Percentiles rank a stretch among this genome's conserved stretches.
Conservation (phyloP, 2,113 vertebrate species). For the Grammatotria lemairii region DNA sequence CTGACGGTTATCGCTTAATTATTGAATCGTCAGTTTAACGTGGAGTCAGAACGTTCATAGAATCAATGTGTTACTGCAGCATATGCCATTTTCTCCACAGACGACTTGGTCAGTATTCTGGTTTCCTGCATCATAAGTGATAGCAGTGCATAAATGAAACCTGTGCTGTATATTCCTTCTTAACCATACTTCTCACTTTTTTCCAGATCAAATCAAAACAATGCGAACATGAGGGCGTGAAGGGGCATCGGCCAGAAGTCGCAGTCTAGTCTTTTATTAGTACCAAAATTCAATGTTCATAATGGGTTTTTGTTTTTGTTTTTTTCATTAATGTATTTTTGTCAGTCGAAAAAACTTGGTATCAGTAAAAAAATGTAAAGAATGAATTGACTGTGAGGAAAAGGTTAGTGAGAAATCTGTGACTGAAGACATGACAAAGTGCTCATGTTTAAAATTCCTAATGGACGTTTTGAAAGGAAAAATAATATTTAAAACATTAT, state of each 20-base stretch:
- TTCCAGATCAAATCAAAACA: conserved; percentile 73
- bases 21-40: background rate
- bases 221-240: conserved; percentile 65
- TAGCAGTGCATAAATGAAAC: background rate
- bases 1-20: background rate
- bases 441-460: background rate
- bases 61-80: background rate
- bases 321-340: background rate
- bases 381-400: background rate
- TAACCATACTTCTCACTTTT: background rate
- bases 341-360: background rate
- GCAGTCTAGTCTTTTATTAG: background rate
- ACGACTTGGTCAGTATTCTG: background rate
- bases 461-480: background rate
- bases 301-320: background rate
- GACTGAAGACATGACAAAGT: background rate
- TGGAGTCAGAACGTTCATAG: background rate
- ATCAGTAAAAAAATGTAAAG: background rate
- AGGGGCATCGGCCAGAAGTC: background rate
- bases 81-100: background rate
- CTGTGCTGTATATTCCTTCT: background rate
- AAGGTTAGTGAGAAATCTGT: background rate
- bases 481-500: background rate
- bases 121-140: background rate
- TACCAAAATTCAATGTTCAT: background rate